Conservation (phyloP, 2,113 vertebrate genomes). For the Scytalopus superciliaris region DNA sequence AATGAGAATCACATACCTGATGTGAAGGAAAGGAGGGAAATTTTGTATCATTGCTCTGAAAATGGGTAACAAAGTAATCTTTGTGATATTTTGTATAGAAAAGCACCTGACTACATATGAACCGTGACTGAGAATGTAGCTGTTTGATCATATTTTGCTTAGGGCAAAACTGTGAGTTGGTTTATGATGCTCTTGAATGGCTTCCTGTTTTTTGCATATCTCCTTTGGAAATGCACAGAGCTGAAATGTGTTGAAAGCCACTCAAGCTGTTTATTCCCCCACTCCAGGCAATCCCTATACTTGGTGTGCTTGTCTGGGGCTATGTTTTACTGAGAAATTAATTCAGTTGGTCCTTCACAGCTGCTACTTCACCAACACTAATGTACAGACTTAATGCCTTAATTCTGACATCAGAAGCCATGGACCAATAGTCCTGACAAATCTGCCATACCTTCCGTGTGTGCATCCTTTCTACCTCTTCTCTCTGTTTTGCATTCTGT, state of each 20-base stretch:
- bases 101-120: background rate
- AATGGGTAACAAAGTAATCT: background rate
- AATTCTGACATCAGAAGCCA: background rate
- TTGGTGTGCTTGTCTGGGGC: background rate
- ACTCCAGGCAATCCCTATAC: background rate
- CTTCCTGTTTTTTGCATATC: background rate
- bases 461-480: background rate
- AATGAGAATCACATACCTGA: background rate
- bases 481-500: background rate
- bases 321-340: background rate
- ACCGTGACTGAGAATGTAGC: background rate
- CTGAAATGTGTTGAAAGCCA: background rate
- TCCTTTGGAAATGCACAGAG: background rate
- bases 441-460: background rate
- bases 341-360: background rate
- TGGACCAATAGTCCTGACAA: background rate
- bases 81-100: background rate
- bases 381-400: background rate
- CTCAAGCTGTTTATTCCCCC: background rate
- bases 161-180: background rate
- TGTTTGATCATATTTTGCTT: background rate
- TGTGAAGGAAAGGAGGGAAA: background rate
- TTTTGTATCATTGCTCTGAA: background rate
- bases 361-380: background rate
- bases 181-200: background rate